A percentile compares a stretch with the other conserved stretches of the same genome.
Conservation (phyloP, 2,797 vertebrate genomes). For the Manis crassicaudata region DNA sequence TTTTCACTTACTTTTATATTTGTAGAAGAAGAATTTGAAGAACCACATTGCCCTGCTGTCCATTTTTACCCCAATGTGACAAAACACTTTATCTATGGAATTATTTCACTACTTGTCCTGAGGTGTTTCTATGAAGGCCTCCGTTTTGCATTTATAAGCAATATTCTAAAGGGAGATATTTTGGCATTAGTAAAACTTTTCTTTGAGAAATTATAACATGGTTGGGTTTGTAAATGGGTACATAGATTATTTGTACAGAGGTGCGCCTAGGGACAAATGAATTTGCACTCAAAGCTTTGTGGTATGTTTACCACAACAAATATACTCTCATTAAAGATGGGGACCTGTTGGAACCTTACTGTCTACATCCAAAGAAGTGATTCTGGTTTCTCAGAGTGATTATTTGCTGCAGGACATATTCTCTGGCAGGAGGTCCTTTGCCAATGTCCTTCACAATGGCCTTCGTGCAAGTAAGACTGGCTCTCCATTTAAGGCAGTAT, state of each 20-base stretch:
- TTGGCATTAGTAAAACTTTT: slow-evolving; percentile 10
- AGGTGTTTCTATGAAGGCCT: slow-evolving; percentile 16
- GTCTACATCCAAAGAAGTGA: background rate
- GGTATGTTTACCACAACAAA: background rate
- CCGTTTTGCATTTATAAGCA: background rate
- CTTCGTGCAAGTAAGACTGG: background rate
- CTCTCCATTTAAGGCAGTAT: background rate
- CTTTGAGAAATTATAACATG: background rate
- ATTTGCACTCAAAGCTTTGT: background rate
- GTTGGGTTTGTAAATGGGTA: background rate
- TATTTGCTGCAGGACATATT: background rate
- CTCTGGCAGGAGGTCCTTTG: background rate
- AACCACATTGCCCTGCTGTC: background rate
- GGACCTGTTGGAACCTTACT: background rate
- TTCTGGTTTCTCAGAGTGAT: background rate
- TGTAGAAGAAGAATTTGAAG: background rate
- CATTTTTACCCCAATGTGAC: background rate
- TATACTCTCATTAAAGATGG: background rate
- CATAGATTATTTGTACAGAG: background rate
- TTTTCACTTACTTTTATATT: background rate
- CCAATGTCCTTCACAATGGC: background rate
- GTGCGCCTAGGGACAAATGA: background rate
- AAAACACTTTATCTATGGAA: slow-evolving; percentile 18
- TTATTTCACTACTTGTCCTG: background rate
- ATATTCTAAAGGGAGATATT: background rate